phyloP scores from a whole-genome alignment of 2,797 vertebrate species.

The Dipus sagitta region DNA sequence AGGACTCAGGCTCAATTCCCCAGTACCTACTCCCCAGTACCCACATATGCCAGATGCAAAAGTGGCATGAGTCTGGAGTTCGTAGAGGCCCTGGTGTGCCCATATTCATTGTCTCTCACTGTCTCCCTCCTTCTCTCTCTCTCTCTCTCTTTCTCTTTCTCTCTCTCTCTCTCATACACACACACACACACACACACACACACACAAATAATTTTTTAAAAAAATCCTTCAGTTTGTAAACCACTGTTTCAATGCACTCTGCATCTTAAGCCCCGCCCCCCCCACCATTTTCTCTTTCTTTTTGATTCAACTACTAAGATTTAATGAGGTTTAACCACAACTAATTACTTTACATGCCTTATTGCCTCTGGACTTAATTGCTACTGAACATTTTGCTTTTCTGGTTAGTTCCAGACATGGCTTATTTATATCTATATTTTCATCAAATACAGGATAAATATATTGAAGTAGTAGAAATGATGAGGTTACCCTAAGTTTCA shows the following conservation, averaged over 20 bases:
- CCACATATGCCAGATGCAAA: no score
- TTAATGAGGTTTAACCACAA: not conserved
- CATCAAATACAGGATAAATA: constrained; percentile 14
- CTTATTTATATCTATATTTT: constrained; percentile 9
- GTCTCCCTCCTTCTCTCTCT: no score
- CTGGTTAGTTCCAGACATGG: not conserved
- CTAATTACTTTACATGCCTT: not conserved
- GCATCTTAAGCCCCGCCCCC: not conserved
- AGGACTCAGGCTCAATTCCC: no score
- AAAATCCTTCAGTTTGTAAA: not conserved
- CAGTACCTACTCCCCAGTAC: no score
- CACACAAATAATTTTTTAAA: no score
- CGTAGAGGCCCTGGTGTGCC: no score
- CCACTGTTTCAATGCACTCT: not conserved
- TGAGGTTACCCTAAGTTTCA: not conserved
- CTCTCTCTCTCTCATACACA: no score
- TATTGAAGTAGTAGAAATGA: not conserved
- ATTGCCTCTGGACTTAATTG: constrained; percentile 41
- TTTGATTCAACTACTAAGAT: not conserved
- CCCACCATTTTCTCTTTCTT: not conserved
- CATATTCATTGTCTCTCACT: no score
- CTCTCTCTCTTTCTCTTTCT: no score
- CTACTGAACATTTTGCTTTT: not conserved
- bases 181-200: no score
- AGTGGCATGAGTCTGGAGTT: no score